A percentile compares a stretch with the other conserved stretches of the same genome.
Conservation (phyloP, 2,113 vertebrate species). For the Archocentrus centrarchus region DNA sequence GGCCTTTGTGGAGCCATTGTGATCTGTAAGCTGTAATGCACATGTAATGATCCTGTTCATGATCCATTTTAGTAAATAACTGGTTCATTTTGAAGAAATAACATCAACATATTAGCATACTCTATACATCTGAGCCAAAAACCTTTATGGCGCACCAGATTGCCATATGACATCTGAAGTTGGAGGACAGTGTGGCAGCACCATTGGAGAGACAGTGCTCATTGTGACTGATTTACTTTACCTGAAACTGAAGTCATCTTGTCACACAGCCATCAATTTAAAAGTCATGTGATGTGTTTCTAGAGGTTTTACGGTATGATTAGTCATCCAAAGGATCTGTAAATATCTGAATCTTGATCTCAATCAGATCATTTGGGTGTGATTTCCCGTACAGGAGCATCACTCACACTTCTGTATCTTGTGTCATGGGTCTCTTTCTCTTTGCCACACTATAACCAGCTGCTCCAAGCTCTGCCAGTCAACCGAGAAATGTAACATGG, state of each 20-base stretch:
- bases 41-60: background rate
- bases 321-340: background rate
- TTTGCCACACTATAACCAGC: conserved; percentile 6
- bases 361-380: conserved; percentile 1
- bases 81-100: too few species aligned
- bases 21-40: background rate
- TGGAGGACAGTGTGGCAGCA: background rate
- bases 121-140: background rate
- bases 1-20: background rate
- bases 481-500: conserved; percentile 11
- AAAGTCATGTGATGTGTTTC: background rate
- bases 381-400: conserved; percentile 32
- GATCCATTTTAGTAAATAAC: too few species aligned
- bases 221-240: background rate
- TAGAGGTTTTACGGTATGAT: background rate
- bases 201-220: background rate
- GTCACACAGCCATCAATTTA: background rate
- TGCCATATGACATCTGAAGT: background rate
- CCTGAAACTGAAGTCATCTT: background rate
- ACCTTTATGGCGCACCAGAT: background rate
- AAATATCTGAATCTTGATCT: background rate
- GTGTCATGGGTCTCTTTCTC: conserved; percentile 21
- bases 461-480: conserved; percentile 50
- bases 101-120: too few species aligned
- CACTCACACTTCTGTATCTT: conserved; percentile 50